phyloP scores from a whole-genome alignment of 2,113 vertebrate species.

The Urocitellus parryii region DNA sequence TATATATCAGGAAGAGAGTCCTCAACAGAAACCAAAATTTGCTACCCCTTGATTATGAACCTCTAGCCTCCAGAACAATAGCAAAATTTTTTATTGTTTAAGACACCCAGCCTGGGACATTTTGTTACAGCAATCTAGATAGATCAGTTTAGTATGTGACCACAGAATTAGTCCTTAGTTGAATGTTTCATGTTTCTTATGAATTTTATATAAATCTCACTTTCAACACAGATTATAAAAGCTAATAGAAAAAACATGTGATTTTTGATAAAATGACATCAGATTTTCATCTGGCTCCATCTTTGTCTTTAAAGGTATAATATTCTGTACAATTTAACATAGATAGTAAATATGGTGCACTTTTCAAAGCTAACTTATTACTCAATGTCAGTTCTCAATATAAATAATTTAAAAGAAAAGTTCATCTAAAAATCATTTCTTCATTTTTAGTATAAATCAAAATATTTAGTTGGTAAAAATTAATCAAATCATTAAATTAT shows the following conservation, averaged over 20 bases:
- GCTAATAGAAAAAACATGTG: constrained; percentile 77
- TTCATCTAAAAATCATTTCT: constrained; percentile 46
- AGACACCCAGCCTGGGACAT: neutral
- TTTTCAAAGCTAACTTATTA: constrained; percentile 6
- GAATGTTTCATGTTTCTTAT: constrained; percentile 77
- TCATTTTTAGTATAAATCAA: constrained; percentile 46
- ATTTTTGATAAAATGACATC: constrained; percentile 75
- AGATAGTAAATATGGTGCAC: constrained; percentile 60
- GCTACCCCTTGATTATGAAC: neutral
- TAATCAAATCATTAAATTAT: constrained; percentile 26
- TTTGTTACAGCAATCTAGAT: neutral
- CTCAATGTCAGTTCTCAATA: constrained; percentile 21
- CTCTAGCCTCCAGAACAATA: neutral
- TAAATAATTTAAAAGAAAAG: constrained; percentile 71
- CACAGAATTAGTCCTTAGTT: constrained; percentile 78
- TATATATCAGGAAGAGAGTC: neutral
- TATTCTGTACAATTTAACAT: constrained; percentile 61
- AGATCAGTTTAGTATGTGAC: neutral
- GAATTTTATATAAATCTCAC: constrained; percentile 79
- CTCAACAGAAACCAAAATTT: neutral
- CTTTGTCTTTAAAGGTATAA: constrained; percentile 31
- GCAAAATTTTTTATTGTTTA: neutral
- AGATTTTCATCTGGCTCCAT: constrained; percentile 48
- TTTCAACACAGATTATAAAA: constrained; percentile 70
- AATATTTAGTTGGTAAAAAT: neutral